These are phyloP conservation scores for Acrobasis suavella DNA, from an alignment of 2,888 invertebrate species.

Conservation along the genomic window DNA sequence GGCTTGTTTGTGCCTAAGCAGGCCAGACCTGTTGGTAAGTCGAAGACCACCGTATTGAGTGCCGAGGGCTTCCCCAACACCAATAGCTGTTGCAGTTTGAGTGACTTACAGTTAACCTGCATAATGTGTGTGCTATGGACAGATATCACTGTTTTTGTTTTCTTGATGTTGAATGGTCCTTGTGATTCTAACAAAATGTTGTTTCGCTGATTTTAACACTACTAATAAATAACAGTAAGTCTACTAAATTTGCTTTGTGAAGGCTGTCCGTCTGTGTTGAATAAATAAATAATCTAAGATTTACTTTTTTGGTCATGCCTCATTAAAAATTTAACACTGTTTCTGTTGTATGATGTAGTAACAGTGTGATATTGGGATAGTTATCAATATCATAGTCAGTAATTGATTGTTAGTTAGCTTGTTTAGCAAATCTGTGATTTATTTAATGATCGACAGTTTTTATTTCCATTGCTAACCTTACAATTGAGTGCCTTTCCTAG, in stretches of 20 bases:
- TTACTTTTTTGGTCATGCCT: not conserved
- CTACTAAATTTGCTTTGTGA: not conserved
- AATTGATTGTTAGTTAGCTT: not conserved
- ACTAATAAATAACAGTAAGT: conserved; percentile 36
- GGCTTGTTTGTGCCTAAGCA: conserved; percentile 88
- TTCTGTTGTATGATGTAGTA: not conserved
- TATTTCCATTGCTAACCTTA: not conserved
- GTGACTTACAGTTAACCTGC: conserved; percentile 74
- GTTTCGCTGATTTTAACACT: conserved; percentile 41
- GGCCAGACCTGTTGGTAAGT: conserved; percentile 89
- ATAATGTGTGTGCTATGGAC: conserved; percentile 79
- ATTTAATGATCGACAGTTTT: not conserved
- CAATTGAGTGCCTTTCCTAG: not conserved
- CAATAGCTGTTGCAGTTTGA: conserved; percentile 72
- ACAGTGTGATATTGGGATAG: not conserved
- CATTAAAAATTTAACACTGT: not conserved
- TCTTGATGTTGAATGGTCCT: conserved; percentile 79
- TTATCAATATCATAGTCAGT: conserved; percentile 1
- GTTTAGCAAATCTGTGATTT: not conserved
- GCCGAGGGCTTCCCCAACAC: conserved; percentile 71
- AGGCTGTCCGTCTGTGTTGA: not conserved
- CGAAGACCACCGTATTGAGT: conserved; percentile 67
- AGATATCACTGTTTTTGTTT: conserved; percentile 62
- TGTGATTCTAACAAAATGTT: conserved; percentile 75
- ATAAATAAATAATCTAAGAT: not conserved